A percentile compares a stretch with the other conserved stretches of the same genome.
phyloP scores from a whole-genome alignment of 2,888 invertebrate genomes.

The Diadegma fenestrale region DNA sequence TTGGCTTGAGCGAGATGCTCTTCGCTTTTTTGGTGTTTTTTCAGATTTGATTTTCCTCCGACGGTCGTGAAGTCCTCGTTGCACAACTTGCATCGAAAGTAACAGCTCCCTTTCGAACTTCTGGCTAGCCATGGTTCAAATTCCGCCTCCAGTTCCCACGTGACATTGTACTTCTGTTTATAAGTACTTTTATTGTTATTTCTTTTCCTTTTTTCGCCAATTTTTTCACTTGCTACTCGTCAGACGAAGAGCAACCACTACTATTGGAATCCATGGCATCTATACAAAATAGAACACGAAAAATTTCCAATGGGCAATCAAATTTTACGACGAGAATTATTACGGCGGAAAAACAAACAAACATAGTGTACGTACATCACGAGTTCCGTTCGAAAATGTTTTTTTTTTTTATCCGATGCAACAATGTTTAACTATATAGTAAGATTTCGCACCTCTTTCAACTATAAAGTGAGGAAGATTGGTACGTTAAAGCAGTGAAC shows the following conservation, averaged over 20 bases:
- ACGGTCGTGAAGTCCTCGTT: constrained; percentile 28
- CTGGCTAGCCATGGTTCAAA: constrained; percentile 15
- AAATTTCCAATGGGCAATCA: neutral
- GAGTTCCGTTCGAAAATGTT: too few species aligned
- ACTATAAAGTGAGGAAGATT: too few species aligned
- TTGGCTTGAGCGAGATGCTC: constrained; percentile 24
- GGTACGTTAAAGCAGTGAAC: too few species aligned
- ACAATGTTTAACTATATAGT: too few species aligned
- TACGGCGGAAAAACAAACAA: too few species aligned
- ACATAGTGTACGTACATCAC: too few species aligned
- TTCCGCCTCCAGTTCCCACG: constrained; percentile 29
- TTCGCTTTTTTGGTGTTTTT: constrained; percentile 20
- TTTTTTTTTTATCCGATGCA: too few species aligned
- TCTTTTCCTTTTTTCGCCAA: constrained; percentile 9
- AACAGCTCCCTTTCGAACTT: constrained; percentile 29
- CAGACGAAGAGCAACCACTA: constrained; percentile 24
- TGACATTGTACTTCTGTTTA: constrained; percentile 36
- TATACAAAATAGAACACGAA: neutral
- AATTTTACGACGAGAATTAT: too few species aligned
- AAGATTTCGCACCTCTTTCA: too few species aligned
- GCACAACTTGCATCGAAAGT: constrained; percentile 38
- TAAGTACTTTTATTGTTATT: neutral
- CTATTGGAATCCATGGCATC: neutral
- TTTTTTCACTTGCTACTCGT: constrained; percentile 13
- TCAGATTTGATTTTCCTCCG: constrained; percentile 31